Evolutionary conservation across 2,113 vertebrate genomes (phyloP).

Genomic region (Pica pica): DNA sequence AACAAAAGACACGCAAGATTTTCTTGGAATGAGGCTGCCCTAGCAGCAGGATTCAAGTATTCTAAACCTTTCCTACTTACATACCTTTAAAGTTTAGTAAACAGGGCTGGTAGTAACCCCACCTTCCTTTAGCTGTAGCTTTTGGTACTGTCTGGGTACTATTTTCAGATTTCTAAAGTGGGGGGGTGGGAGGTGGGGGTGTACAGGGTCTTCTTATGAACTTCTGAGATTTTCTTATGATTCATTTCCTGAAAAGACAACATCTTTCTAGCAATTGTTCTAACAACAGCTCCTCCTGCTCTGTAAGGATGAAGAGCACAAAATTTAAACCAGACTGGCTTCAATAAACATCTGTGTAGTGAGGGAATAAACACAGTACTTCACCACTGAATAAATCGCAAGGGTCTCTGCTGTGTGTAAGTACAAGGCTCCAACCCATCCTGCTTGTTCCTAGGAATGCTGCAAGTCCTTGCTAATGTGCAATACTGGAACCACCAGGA

Average conservation of each 20-base stretch:
- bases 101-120: background rate
- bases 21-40: background rate
- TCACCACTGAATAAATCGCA: background rate
- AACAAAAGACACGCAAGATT: background rate
- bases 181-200: background rate
- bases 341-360: background rate
- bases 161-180: background rate
- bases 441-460: background rate
- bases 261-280: constrained; percentile 4
- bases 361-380: background rate
- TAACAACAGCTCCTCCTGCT: background rate
- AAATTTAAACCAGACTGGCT: background rate
- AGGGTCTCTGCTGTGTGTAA: background rate
- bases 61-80: background rate
- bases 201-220: background rate
- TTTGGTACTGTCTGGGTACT: background rate
- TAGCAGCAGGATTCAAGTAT: background rate
- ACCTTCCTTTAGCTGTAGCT: background rate
- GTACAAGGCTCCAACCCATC: background rate
- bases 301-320: background rate
- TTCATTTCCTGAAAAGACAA: constrained; percentile 23
- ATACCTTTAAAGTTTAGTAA: background rate
- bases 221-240: background rate
- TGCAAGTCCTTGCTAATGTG: background rate
- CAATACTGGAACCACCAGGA: background rate